Percentiles rank a stretch among this genome's conserved stretches.
Evolutionary conservation across 2,797 vertebrate genomes (phyloP).

Genomic region (Xenopus petersii): DNA sequence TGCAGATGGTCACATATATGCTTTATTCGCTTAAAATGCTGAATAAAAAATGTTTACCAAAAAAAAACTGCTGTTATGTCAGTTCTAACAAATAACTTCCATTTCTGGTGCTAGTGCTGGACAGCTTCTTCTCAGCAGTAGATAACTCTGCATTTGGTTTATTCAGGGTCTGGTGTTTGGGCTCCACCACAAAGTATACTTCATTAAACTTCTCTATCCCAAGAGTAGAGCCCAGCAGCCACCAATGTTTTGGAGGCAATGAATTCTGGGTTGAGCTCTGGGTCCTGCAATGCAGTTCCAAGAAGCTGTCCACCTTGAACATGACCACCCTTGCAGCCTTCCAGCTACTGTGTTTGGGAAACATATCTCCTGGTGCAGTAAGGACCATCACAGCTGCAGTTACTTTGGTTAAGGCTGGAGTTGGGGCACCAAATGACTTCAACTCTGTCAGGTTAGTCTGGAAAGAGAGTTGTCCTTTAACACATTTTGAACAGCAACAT

Average conservation of each 20-base stretch:
- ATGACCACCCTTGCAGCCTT: constrained; percentile 85
- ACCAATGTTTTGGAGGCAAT: constrained; percentile 84
- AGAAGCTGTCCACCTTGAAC: constrained; percentile 86
- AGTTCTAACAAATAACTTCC: too few relatives aligned
- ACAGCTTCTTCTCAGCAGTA: constrained; percentile 86
- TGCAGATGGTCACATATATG: too few relatives aligned
- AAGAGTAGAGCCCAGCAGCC: constrained; percentile 90
- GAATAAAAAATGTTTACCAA: too few relatives aligned
- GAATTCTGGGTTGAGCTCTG: constrained; percentile 81
- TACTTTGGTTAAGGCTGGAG: constrained; percentile 85
- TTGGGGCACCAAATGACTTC: constrained; percentile 88
- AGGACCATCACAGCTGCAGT: constrained; percentile 91
- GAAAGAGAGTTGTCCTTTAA: constrained; percentile 12
- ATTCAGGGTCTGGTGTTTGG: constrained; percentile 84
- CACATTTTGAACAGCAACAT: too few relatives aligned
- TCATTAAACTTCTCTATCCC: constrained; percentile 87
- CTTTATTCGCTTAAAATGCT: too few relatives aligned
- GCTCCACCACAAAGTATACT: constrained; percentile 89
- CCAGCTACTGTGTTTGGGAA: constrained; percentile 94
- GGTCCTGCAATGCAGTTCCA: constrained; percentile 89
- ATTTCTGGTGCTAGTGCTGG: constrained; percentile 80
- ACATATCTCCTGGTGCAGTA: constrained; percentile 74
- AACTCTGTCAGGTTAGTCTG: constrained; percentile 93
- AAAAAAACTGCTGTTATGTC: too few relatives aligned
- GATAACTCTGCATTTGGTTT: constrained; percentile 84